These are phyloP conservation scores for Nymphalis urticae DNA, from an alignment of 2,888 invertebrate genomes.

Conservation along the genomic window DNA sequence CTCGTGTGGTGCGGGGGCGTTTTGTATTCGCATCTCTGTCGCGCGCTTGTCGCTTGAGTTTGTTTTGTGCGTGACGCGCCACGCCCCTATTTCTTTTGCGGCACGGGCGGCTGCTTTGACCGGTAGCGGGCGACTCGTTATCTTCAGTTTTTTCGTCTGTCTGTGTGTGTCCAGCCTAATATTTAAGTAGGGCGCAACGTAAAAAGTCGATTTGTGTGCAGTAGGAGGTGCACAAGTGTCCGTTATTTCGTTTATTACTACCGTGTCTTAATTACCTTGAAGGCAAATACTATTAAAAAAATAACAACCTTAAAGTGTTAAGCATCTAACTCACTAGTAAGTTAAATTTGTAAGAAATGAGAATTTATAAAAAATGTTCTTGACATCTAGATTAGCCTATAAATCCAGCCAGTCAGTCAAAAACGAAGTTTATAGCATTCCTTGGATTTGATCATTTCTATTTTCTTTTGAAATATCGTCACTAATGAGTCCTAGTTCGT, in stretches of 20 bases:
- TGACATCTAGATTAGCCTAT: conserved; percentile 1
- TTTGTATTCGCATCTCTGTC: conserved; percentile 55
- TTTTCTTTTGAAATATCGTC: conserved; percentile 57
- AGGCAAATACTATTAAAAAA: conserved; percentile 16
- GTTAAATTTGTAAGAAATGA: neutral
- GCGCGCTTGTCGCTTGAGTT: conserved; percentile 64
- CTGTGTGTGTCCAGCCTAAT: conserved; percentile 75
- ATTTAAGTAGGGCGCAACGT: conserved; percentile 68
- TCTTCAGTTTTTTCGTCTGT: conserved; percentile 65
- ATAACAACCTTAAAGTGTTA: neutral
- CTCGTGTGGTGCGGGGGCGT: conserved; percentile 45
- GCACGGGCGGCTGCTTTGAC: conserved; percentile 69
- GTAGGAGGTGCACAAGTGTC: conserved; percentile 55
- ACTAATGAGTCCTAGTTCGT: conserved; percentile 66
- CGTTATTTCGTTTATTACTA: conserved; percentile 60
- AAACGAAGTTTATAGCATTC: conserved; percentile 25
- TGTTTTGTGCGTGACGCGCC: conserved; percentile 80
- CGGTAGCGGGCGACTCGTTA: conserved; percentile 77
- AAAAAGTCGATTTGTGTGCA: conserved; percentile 66
- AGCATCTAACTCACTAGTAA: neutral
- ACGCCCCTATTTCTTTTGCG: conserved; percentile 61
- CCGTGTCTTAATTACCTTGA: conserved; percentile 30
- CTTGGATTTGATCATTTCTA: conserved; percentile 40
- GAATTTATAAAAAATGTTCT: neutral
- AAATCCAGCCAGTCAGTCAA: conserved; percentile 2